phyloP scores from a whole-genome alignment of 2,888 invertebrate genomes.

The Chloromyia formosa region DNA sequence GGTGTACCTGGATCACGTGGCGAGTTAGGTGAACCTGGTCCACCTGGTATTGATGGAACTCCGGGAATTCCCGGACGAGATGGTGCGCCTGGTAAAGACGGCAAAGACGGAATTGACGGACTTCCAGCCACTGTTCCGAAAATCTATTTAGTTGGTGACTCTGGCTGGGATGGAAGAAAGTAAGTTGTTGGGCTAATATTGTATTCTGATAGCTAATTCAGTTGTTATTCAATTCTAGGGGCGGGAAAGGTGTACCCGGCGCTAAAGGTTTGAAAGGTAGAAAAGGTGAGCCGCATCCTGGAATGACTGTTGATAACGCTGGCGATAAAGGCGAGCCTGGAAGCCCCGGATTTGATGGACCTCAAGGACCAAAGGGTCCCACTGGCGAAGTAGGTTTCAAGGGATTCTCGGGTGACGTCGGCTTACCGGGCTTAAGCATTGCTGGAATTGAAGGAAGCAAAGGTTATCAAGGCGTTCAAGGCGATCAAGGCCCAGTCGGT shows the following conservation, averaged over 20 bases:
- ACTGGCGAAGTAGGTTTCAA: conserved; percentile 67
- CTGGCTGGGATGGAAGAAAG: conserved; percentile 57
- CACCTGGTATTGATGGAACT: conserved; percentile 61
- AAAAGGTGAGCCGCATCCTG: conserved; percentile 68
- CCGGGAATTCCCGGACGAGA: conserved; percentile 59
- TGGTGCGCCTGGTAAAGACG: conserved; percentile 66
- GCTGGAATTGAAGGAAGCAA: conserved; percentile 71
- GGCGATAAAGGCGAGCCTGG: conserved; percentile 65
- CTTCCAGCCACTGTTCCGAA: conserved; percentile 58
- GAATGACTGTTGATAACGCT: conserved; percentile 65
- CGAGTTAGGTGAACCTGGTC: conserved; percentile 60
- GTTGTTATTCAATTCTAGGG: conserved; percentile 16
- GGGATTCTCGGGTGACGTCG: conserved; percentile 67
- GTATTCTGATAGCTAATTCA: too few relatives aligned
- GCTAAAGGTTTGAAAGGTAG: conserved; percentile 65
- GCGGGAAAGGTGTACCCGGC: conserved; percentile 66
- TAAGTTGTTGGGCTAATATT: too few relatives aligned
- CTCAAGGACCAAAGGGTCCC: conserved; percentile 69
- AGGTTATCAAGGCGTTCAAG: conserved; percentile 74
- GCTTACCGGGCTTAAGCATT: conserved; percentile 64
- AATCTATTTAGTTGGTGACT: conserved; percentile 57
- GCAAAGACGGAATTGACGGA: conserved; percentile 68
- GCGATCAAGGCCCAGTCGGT: conserved; percentile 73
- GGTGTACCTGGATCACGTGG: conserved; percentile 59
- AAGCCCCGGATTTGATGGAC: conserved; percentile 66